Evolutionary conservation across 2,888 invertebrate species (phyloP).

Genomic region (Helicoverpa assulta): DNA sequence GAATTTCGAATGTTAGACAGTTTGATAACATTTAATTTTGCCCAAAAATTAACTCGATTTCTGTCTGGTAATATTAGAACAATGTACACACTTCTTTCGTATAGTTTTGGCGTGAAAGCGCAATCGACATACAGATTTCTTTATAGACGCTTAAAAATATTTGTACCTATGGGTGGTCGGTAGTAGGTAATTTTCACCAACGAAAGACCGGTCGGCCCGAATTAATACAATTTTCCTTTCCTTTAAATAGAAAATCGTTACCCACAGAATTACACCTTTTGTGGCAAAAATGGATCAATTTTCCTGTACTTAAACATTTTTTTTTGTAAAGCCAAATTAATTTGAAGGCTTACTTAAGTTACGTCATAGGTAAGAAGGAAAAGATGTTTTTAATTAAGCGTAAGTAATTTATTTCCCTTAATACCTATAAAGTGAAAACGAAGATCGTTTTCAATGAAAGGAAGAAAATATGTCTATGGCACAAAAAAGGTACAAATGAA

Average conservation of each 20-base stretch:
- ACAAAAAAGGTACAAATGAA: neutral
- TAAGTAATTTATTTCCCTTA: neutral
- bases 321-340: neutral
- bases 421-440: neutral
- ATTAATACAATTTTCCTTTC: too few relatives aligned
- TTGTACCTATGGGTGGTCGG: too few relatives aligned
- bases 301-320: neutral
- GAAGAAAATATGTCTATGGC: neutral
- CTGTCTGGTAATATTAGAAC: too few relatives aligned
- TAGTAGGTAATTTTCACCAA: too few relatives aligned
- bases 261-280: neutral
- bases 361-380: neutral
- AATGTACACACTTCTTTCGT: too few relatives aligned
- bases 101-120: too few relatives aligned
- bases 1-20: constrained; percentile 16
- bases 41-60: constrained; percentile 4
- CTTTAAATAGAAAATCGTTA: too few relatives aligned
- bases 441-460: neutral
- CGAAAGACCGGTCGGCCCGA: too few relatives aligned
- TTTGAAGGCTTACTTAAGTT: neutral
- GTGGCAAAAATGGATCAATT: neutral
- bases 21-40: constrained; percentile 17
- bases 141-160: too few relatives aligned
- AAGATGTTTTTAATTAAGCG: neutral
- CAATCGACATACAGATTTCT: too few relatives aligned